Evolutionary conservation across 64 coral and sea anemone genomes (phyloP), one percentile per base, ranked within the genome.

Genomic region (Montipora sp.): DNA sequence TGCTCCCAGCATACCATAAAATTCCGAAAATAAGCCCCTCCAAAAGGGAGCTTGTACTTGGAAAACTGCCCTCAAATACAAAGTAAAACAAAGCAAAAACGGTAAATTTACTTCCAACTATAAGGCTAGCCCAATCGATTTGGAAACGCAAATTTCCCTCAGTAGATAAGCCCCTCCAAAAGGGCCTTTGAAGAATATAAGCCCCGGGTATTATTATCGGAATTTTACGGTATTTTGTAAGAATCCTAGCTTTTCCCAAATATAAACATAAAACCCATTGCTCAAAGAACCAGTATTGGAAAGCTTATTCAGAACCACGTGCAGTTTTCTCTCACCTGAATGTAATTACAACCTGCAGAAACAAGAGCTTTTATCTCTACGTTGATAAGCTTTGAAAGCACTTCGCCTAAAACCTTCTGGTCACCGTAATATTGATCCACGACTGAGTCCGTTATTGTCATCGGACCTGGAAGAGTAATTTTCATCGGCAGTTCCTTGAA

Each of bases 401-500:
- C 78, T 12, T 49, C 21, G 19, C 80, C 73, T 7, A 98, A 51
- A 59, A 68, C 67, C 14, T 27, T 73, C 23, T 77, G 76, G 48
- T 98, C 74, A 57, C 67, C 23, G 88, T 95, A 98, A 60, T 90
- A 93, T 9, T 65, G 60, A 87, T 98, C 90, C 2, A 9, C 79
- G 15, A 93, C 47, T 57, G 93, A 89, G 75, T 86, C 80, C 6
- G 86, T 73, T 58, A 98, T 98, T 6, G 96, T 95, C 86, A 98
- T 80, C 0, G 96, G 90, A 36, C 93, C 96, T 20, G 96, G 96
- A 1, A 98, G 63, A 4, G 93, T 98, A 7, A 95, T 88, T 84
- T 98, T 98, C 12, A 98, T 88, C 18, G 93, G 90, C 1, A 43
- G 51, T 15, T 48, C 51, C 8, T 91, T 22, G 6, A 68, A 85